A percentile compares a stretch with the other conserved stretches of the same genome.
Conservation (phyloP, 2,797 vertebrate genomes). For the Enteromius afrohamiltoni region DNA sequence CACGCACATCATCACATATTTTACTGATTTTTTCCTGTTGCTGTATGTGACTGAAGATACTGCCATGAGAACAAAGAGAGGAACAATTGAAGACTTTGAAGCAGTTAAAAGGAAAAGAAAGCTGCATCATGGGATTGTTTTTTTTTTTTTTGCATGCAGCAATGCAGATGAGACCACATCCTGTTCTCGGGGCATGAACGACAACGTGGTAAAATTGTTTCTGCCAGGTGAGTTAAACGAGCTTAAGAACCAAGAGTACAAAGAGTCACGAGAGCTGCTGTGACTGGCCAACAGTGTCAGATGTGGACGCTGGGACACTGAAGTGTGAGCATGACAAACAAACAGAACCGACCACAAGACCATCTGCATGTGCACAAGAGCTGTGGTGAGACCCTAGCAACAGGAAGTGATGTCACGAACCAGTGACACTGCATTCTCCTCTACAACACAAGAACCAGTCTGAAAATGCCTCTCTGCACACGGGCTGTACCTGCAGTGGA, state of each 20-base stretch:
- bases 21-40: neutral
- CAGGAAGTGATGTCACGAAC: slow-evolving; percentile 23
- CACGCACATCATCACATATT: neutral
- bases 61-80: neutral
- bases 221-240: neutral
- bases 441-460: neutral
- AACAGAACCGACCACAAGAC: slow-evolving; percentile 6
- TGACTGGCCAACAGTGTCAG: neutral
- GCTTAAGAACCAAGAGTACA: neutral
- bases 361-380: neutral
- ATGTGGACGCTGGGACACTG: slow-evolving; percentile 18
- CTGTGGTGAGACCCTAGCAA: neutral
- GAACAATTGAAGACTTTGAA: neutral
- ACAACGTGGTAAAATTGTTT: neutral
- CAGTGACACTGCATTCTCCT: slow-evolving; percentile 18
- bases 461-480: neutral
- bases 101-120: slow-evolving; percentile 11
- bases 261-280: neutral
- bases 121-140: slow-evolving; percentile 10
- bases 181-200: slow-evolving; percentile 15
- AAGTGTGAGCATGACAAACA: neutral
- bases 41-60: neutral
- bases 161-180: slow-evolving; percentile 44
- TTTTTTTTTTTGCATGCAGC: neutral
- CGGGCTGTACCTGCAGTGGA: slow-evolving; percentile 91